Evolutionary conservation across 1,140 invertebrate species (phyloP).

Genomic region (Scaptomyza montana): DNA sequence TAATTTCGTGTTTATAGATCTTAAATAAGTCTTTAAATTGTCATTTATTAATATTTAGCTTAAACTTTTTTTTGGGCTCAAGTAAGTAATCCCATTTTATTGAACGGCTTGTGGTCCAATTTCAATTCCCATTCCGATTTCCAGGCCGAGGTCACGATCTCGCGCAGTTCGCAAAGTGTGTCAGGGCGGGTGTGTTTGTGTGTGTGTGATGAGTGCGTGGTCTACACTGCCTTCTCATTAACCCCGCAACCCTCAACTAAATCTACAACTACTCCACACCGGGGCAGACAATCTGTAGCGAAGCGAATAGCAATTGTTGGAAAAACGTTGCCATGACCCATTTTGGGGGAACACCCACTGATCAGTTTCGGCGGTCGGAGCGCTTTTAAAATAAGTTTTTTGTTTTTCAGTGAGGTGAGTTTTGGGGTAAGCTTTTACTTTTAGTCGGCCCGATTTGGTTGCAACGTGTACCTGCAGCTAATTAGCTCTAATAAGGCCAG

Average conservation of each 20-base stretch:
- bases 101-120: conserved; percentile 46
- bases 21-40: neutral
- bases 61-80: conserved; percentile 18
- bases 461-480: conserved; percentile 44
- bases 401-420: conserved; percentile 7
- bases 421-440: conserved; percentile 23
- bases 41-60: neutral
- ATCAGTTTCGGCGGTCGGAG: conserved; percentile 46
- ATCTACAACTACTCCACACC: neutral
- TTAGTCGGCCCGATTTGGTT: conserved; percentile 31
- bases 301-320: conserved; percentile 38
- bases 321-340: conserved; percentile 58
- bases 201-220: conserved; percentile 58
- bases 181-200: conserved; percentile 54
- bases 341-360: conserved; percentile 72
- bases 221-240: conserved; percentile 15
- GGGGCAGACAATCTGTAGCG: conserved; percentile 6
- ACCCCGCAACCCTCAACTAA: neutral
- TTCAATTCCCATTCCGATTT: conserved; percentile 35
- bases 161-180: conserved; percentile 52
- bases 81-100: conserved; percentile 30
- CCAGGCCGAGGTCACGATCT: conserved; percentile 61
- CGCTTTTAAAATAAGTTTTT: conserved; percentile 52
- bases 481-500: conserved; percentile 45
- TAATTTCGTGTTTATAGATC: too few relatives aligned